Base-by-base conservation (phyloP, 2,113 vertebrate species). In the Nettapus auritus region DNA sequence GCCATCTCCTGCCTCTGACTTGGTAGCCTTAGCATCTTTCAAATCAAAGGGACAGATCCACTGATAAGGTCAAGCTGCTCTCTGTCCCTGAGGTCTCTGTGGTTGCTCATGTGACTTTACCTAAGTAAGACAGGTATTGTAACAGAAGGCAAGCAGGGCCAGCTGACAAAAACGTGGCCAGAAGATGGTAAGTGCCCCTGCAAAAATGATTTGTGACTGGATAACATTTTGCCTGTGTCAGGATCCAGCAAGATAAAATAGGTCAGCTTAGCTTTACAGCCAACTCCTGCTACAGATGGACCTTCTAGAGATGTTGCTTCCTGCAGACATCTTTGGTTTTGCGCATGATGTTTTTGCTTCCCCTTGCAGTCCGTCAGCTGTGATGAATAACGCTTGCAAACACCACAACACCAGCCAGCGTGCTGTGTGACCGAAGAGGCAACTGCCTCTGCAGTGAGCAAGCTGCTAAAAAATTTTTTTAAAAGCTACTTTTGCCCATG, bases 381-480 rank as follows among this genome's bases (percentile, higher is more conserved):
- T 53, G 20, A 68, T 0, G 0, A 83, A 40, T 8, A 76, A 21
- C 0, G 0, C 33, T 38, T 79, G 60, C 53, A 46, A 86, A 66
- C n/a, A 50, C 11, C 28, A 9, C 0, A 0, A 16, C 9, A 7
- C 33, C 69, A 56, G 73, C 3, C 40, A 55, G 15, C 7, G 42
- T 0, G 0, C 46, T 4, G 22, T 34, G 62, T 33, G 66, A 44
- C 50, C 44, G 4, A 0, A 0, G n/a, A 67, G 25, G 18, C 0
- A 29, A 52, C 29, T 66, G 44, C 11, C 6, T 55, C 23, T 50
- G 18, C 46, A 66, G 66, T 2, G 9, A 48, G 16, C 29, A 77
- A n/a, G 13, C 29, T 83, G 19, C 68, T 76, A 76, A 82, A 19
- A 89, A 5, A 8, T 40, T 40, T 40, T 40, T 40, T 40, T 40